Percentiles rank a stretch among this genome's conserved stretches.
Evolutionary conservation across 2,797 vertebrate genomes (phyloP).

Genomic region (Halcyon leucocephala): DNA sequence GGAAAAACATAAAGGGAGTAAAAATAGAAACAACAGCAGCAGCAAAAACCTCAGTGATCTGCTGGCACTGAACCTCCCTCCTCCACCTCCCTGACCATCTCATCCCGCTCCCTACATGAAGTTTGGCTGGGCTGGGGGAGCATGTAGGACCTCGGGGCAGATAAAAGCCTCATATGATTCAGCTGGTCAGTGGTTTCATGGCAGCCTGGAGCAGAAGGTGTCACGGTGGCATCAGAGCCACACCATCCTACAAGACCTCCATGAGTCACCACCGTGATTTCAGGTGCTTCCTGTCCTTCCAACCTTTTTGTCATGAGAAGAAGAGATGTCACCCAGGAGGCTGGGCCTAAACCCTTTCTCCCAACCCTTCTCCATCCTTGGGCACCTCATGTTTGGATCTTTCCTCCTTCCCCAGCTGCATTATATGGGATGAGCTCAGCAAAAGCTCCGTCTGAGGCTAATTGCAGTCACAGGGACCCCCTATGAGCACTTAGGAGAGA

Average conservation of each 20-base stretch:
- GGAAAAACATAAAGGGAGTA: slow-evolving; percentile 69
- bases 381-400: not conserved
- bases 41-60: not conserved
- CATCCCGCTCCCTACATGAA: not conserved
- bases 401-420: not conserved
- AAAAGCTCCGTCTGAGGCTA: not conserved
- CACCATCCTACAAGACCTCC: not conserved
- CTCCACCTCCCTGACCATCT: not conserved
- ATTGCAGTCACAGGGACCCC: not conserved
- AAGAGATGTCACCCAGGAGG: not conserved
- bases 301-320: not conserved
- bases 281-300: not conserved
- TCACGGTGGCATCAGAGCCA: not conserved
- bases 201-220: not conserved
- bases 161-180: not conserved
- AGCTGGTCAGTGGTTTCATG: fast-evolving
- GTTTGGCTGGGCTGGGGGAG: not conserved
- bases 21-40: slow-evolving; percentile 67
- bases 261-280: fast-evolving
- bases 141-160: not conserved
- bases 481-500: not conserved
- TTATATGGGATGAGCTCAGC: not conserved
- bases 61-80: not conserved
- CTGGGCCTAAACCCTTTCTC: not conserved
- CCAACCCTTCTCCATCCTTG: not conserved